Evolutionary conservation across 2,797 vertebrate species (phyloP).

Genomic region (Coregonus suidteri): DNA sequence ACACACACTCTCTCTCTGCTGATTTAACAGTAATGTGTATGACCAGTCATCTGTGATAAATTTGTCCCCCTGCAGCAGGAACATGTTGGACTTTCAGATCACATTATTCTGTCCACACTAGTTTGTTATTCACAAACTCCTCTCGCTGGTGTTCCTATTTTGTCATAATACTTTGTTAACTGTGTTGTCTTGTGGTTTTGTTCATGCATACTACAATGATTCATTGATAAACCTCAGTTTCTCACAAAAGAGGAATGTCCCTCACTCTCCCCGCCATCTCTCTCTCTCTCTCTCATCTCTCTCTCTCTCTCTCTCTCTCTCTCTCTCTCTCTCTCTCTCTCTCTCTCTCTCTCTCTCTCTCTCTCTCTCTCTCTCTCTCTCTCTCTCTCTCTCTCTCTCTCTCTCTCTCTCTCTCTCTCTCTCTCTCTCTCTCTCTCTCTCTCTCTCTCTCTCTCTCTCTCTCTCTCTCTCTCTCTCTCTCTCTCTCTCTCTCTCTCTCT

Average conservation of each 20-base stretch:
- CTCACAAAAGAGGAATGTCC: slow-evolving; percentile 17
- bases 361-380: neutral
- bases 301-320: slow-evolving; percentile 19
- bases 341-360: slow-evolving; percentile 6
- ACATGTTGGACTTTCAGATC: too few relatives aligned
- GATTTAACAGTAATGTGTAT: neutral
- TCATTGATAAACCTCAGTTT: too few relatives aligned
- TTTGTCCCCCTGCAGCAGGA: too few relatives aligned
- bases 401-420: too few relatives aligned
- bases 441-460: too few relatives aligned
- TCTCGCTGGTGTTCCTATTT: neutral
- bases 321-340: neutral
- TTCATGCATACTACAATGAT: neutral
- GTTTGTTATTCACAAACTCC: too few relatives aligned
- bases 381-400: slow-evolving; percentile 29
- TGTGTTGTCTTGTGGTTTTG: neutral
- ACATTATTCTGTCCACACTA: too few relatives aligned
- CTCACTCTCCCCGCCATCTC: slow-evolving; percentile 28
- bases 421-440: too few relatives aligned
- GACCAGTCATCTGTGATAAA: too few relatives aligned
- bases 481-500: too few relatives aligned
- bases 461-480: too few relatives aligned
- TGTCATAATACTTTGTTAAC: neutral
- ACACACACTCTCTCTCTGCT: neutral
- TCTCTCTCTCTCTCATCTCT: slow-evolving; percentile 11